Evolutionary conservation across 2,888 invertebrate species (phyloP).

Genomic region (Drosophila anomalata): DNA sequence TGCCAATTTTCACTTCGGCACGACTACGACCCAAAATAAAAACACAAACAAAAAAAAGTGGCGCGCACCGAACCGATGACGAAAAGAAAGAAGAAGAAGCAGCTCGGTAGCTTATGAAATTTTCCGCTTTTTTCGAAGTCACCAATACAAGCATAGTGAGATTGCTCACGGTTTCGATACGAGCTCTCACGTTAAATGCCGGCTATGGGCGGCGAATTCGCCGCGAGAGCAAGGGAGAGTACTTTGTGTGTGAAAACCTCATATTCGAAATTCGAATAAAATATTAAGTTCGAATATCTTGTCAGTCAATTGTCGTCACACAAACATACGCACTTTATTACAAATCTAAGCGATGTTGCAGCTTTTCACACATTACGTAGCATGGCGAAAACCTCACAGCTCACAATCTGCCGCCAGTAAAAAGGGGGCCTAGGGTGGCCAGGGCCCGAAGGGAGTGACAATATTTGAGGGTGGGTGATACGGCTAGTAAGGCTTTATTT

Average conservation of each 20-base stretch:
- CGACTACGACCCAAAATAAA: slow-evolving; percentile 39
- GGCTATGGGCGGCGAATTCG: slow-evolving; percentile 46
- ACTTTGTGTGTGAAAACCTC: slow-evolving; percentile 27
- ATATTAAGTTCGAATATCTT: slow-evolving; percentile 73
- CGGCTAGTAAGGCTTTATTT: slow-evolving; percentile 33
- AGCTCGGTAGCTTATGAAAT: slow-evolving; percentile 61
- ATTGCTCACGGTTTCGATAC: slow-evolving; percentile 23
- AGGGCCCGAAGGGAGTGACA: neutral
- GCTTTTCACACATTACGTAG: slow-evolving; percentile 66
- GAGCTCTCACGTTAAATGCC: slow-evolving; percentile 45
- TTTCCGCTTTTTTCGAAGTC: slow-evolving; percentile 73
- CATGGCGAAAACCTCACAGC: slow-evolving; percentile 54
- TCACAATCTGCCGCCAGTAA: slow-evolving; percentile 9
- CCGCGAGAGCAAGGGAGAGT: slow-evolving; percentile 6
- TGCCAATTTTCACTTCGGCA: slow-evolving; percentile 57
- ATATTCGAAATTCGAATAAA: slow-evolving; percentile 74
- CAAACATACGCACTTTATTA: slow-evolving; percentile 57
- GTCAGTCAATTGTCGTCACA: slow-evolving; percentile 36
- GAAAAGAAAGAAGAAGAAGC: slow-evolving; percentile 36
- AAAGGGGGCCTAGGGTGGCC: neutral
- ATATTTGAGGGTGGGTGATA: slow-evolving; percentile 5
- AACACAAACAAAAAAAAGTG: slow-evolving; percentile 49
- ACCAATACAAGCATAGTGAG: slow-evolving; percentile 12
- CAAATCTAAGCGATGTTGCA: slow-evolving; percentile 68
- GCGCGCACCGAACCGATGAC: slow-evolving; percentile 25